Conservation (phyloP, 2,113 vertebrate species). For the Canis aureus region DNA sequence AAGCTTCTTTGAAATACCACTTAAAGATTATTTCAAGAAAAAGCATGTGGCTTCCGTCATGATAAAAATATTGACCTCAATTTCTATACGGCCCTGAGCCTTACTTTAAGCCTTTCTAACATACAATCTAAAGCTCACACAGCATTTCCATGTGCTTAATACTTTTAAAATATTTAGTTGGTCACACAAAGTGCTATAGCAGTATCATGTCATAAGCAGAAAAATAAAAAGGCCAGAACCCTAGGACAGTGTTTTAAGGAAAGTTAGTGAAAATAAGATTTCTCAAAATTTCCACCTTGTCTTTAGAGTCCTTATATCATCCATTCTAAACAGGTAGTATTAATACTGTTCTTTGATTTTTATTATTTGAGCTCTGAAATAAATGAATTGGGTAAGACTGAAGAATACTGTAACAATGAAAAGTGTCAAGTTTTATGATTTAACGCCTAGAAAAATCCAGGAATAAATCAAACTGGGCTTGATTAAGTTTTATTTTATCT, state of each 20-base stretch:
- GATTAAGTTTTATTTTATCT: background rate
- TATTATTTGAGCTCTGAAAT: slow-evolving; percentile 36
- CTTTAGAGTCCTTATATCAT: background rate
- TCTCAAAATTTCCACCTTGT: background rate
- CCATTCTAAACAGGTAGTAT: background rate
- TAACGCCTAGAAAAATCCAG: slow-evolving; percentile 57
- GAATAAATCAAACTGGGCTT: slow-evolving; percentile 59
- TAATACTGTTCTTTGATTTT: background rate
- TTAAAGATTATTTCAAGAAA: slow-evolving; percentile 59
- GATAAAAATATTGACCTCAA: slow-evolving; percentile 65
- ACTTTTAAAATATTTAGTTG: slow-evolving; percentile 58
- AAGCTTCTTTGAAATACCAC: slow-evolving; percentile 55
- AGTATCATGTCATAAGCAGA: background rate
- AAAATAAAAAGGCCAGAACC: background rate
- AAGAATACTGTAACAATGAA: slow-evolving; percentile 39
- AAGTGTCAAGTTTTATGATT: background rate
- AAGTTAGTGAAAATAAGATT: background rate
- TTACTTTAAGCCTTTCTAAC: slow-evolving; percentile 39
- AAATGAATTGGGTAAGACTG: slow-evolving; percentile 22
- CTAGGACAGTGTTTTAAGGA: background rate
- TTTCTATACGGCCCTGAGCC: slow-evolving; percentile 39
- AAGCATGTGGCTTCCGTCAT: background rate
- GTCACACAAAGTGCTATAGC: background rate
- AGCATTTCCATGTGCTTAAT: slow-evolving; percentile 52
- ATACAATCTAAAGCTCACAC: slow-evolving; percentile 36